A percentile compares a stretch with the other conserved stretches of the same genome.
Conservation (phyloP, 2,113 vertebrate species). For the Scopus umbretta region DNA sequence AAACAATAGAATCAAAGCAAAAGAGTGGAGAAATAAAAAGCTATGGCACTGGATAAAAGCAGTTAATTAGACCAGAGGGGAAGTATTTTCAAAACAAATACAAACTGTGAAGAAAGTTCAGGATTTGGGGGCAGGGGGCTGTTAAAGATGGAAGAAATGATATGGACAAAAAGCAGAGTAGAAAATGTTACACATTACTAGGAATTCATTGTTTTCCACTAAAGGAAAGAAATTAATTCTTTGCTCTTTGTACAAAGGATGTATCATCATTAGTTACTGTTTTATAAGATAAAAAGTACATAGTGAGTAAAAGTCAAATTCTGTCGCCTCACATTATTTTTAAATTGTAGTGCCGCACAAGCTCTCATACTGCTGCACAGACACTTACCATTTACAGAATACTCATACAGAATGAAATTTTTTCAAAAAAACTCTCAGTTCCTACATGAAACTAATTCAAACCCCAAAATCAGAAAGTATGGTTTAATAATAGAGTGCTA, state of each 20-base stretch:
- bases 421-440: neutral
- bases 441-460: neutral
- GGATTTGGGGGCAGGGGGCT: neutral
- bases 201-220: neutral
- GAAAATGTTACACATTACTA: neutral
- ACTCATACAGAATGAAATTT: neutral
- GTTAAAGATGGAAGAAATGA: neutral
- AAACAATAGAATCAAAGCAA: neutral
- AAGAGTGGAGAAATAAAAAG: neutral
- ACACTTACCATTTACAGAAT: neutral
- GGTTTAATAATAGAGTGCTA: neutral
- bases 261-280: neutral
- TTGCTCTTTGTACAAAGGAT: neutral
- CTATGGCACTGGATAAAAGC: neutral
- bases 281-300: neutral
- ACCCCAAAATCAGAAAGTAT: neutral
- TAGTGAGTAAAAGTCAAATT: neutral
- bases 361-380: neutral
- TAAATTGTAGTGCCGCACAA: neutral
- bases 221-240: neutral
- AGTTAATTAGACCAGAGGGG: neutral
- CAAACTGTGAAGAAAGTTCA: neutral
- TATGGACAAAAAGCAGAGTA: neutral
- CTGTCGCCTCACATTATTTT: neutral
- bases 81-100: slow-evolving; percentile 11